A percentile compares a stretch with the other conserved stretches of the same genome.
phyloP scores from a whole-genome alignment of 1,140 invertebrate species.

The Chelonus insularis region DNA sequence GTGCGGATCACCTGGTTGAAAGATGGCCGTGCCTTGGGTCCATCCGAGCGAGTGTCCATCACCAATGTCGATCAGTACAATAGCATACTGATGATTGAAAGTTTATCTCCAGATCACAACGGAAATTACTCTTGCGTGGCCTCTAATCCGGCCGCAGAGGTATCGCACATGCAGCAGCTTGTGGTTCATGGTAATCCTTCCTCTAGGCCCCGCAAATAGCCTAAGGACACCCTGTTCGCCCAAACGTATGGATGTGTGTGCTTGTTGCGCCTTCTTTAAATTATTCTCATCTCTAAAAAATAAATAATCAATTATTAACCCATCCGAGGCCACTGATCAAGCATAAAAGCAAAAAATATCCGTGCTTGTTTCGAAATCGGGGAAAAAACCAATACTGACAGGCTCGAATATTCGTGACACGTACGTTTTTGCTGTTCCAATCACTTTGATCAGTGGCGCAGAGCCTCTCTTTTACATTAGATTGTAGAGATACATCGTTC shows the following conservation, averaged over 20 bases:
- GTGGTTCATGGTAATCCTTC: conserved; percentile 78
- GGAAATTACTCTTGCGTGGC: conserved; percentile 78
- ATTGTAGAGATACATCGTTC: conserved; percentile 2
- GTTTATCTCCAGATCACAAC: conserved; percentile 75
- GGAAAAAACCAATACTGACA: neutral
- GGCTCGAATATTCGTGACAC: conserved; percentile 4
- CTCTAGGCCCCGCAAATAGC: conserved; percentile 46
- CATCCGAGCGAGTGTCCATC: conserved; percentile 66
- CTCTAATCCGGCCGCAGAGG: conserved; percentile 72
- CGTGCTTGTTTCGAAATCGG: neutral
- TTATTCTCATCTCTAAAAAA: neutral
- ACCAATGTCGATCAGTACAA: conserved; percentile 77
- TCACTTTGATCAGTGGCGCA: conserved; percentile 17
- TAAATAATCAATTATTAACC: neutral
- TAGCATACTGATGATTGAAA: conserved; percentile 78
- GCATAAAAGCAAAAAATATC: neutral
- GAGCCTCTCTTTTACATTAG: conserved; percentile 8
- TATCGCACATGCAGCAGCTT: conserved; percentile 73
- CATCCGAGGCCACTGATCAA: conserved; percentile 1
- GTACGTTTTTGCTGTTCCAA: neutral
- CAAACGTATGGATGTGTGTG: conserved; percentile 41
- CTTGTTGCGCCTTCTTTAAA: conserved; percentile 23
- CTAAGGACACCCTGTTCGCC: conserved; percentile 49
- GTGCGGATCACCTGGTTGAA: conserved; percentile 78
- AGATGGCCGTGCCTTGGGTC: conserved; percentile 69